Evolutionary conservation across 2,888 invertebrate species (phyloP).

Genomic region (Tetrapedia diversipes): DNA sequence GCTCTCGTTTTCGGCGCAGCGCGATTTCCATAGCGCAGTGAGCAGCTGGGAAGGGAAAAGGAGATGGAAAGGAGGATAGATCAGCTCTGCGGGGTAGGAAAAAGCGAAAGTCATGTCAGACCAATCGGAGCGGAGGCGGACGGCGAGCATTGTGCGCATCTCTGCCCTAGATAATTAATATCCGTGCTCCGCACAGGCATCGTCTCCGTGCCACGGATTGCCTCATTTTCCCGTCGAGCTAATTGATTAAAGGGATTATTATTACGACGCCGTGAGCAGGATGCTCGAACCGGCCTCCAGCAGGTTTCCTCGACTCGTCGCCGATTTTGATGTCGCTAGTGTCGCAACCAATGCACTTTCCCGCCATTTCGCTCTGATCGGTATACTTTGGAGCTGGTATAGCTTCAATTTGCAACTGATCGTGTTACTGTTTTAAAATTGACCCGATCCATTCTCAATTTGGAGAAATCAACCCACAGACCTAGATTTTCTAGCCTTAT

Average conservation of each 20-base stretch:
- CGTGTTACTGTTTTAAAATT: too few species aligned
- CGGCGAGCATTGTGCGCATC: slow-evolving; percentile 71
- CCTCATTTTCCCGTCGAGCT: slow-evolving; percentile 65
- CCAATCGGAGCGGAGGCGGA: slow-evolving; percentile 56
- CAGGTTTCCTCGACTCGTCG: slow-evolving; percentile 51
- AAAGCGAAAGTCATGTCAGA: slow-evolving; percentile 75
- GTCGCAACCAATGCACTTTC: slow-evolving; percentile 55
- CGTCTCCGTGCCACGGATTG: slow-evolving; percentile 43
- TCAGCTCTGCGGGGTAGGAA: slow-evolving; percentile 63
- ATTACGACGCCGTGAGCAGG: slow-evolving; percentile 51
- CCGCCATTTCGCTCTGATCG: slow-evolving; percentile 34
- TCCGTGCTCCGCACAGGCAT: slow-evolving; percentile 66
- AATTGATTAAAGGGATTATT: slow-evolving; percentile 76
- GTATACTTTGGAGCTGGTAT: background rate
- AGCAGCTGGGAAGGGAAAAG: slow-evolving; percentile 18
- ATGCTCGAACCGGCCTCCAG: slow-evolving; percentile 39
- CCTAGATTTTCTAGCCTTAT: too few species aligned
- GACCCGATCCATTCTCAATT: too few species aligned
- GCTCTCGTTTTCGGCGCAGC: slow-evolving; percentile 43
- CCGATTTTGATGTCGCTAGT: slow-evolving; percentile 28
- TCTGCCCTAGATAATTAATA: slow-evolving; percentile 79
- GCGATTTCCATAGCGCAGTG: slow-evolving; percentile 32
- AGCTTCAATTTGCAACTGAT: too few species aligned
- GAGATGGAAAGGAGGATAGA: slow-evolving; percentile 50
- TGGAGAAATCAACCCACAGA: too few species aligned